phyloP scores from a whole-genome alignment of 2,113 vertebrate species.

The Lophotis ruficrista region DNA sequence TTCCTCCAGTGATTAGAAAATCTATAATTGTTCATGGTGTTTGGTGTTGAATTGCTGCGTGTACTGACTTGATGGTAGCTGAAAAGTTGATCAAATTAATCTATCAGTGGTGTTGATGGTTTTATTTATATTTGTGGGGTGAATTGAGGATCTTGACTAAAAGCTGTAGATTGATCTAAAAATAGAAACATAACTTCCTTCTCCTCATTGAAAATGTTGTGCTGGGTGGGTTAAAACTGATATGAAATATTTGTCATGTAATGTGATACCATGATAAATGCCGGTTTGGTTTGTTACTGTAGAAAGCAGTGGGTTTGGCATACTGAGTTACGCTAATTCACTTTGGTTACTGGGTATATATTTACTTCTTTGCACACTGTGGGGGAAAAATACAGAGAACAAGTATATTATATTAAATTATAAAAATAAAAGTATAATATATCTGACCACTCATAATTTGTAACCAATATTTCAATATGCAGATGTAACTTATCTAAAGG shows the following conservation, averaged over 20 bases:
- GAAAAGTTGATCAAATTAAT: background rate
- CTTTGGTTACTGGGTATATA: background rate
- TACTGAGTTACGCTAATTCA: background rate
- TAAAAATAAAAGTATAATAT: background rate
- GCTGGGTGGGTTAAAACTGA: background rate
- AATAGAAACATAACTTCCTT: background rate
- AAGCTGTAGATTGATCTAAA: background rate
- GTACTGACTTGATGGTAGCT: background rate
- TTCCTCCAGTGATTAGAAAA: background rate
- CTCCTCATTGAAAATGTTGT: background rate
- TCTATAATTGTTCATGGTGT: background rate
- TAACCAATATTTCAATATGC: background rate
- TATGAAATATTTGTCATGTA: background rate
- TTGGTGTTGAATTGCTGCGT: background rate
- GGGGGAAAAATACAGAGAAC: background rate
- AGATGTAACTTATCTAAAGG: background rate
- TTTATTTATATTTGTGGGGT: background rate
- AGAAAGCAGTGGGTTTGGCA: background rate
- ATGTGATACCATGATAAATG: background rate
- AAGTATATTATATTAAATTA: background rate
- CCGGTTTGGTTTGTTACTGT: background rate
- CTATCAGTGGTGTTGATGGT: background rate
- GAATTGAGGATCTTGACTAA: background rate
- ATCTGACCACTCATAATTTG: background rate
- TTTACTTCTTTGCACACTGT: background rate